Evolutionary conservation across 2,113 vertebrate species (phyloP), one percentile per base, ranked within the genome.

Genomic region (Australoheros scitulus): DNA sequence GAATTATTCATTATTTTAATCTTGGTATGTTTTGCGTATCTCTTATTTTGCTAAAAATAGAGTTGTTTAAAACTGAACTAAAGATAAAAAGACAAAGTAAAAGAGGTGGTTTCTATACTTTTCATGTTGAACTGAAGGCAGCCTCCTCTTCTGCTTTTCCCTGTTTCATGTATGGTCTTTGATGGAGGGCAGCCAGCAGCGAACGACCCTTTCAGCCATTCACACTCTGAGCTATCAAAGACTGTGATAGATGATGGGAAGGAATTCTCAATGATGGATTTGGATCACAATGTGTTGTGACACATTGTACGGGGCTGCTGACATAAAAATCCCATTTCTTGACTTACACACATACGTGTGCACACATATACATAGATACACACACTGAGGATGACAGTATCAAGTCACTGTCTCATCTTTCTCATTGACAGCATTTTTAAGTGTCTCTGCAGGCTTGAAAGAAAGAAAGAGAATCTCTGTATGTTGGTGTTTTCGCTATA

Each of bases 201-300:
- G 24, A 86, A 82, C 34, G 43, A 65, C 76, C 76, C 79, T 55
- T 75, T 75, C 80, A 82, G 83, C 77, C 57, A 75, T 82, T 88
- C 74, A 74, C 83, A 87, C 68, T 76, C 64, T 70, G 32, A 85
- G 50, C 79, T 77, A 77, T 87, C 80, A 84, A 68, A 84, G 64
- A 81, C 76, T 85, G 81, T 86, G 79, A 91, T 55, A 76, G 87
- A 87, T 88, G 80, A 80, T 80, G 65, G 70, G 77, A 83, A 55
- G 20, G 61, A 77, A 61, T n/a, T 86, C 64, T 79, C 65, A 7
- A 52, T 84, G 90, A 92, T 77, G 85, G 80, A 92, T 93, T 81
- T 85, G 84, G 77, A 89, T 68, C 59, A 63, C 47, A 59, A 91
- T 88, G 29, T 79, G 72, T 63, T 87, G 85, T 85, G 88, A 92